Evolutionary conservation across 2,797 vertebrate species (phyloP).

Genomic region (Crax fasciolata): DNA sequence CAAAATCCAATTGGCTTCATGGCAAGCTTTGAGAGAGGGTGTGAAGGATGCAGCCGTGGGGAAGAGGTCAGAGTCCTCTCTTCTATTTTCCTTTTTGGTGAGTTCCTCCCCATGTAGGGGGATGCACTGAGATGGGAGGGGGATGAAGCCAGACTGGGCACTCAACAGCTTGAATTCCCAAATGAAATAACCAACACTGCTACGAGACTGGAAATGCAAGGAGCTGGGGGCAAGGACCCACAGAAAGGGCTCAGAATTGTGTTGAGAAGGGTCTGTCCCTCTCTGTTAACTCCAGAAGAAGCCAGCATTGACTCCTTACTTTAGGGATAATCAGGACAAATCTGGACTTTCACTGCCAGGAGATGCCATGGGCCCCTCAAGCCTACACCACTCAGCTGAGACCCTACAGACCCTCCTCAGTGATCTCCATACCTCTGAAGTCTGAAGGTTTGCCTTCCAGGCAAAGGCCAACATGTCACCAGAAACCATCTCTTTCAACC

Average conservation of each 20-base stretch:
- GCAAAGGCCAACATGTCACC: not conserved
- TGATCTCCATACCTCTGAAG: accelerated
- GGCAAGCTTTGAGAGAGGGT: accelerated
- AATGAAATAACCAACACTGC: not conserved
- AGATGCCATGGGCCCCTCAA: not conserved
- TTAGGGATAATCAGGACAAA: not conserved
- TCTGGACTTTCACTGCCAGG: not conserved
- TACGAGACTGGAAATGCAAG: not conserved
- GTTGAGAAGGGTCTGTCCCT: not conserved
- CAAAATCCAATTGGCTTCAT: not conserved
- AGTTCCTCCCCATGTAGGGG: not conserved
- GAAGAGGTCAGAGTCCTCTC: not conserved
- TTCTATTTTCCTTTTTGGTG: not conserved
- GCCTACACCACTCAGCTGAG: accelerated
- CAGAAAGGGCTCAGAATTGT: not conserved
- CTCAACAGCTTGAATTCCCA: not conserved
- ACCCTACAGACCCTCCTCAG: not conserved
- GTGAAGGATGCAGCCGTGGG: not conserved
- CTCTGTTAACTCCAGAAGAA: not conserved
- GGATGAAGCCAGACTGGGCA: accelerated
- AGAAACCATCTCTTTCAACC: not conserved
- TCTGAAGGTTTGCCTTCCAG: not conserved
- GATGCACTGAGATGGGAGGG: not conserved
- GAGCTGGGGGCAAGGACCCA: not conserved
- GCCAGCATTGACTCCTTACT: not conserved